Conservation (phyloP, 2,888 invertebrate genomes). For the Lasioglossum morio region DNA sequence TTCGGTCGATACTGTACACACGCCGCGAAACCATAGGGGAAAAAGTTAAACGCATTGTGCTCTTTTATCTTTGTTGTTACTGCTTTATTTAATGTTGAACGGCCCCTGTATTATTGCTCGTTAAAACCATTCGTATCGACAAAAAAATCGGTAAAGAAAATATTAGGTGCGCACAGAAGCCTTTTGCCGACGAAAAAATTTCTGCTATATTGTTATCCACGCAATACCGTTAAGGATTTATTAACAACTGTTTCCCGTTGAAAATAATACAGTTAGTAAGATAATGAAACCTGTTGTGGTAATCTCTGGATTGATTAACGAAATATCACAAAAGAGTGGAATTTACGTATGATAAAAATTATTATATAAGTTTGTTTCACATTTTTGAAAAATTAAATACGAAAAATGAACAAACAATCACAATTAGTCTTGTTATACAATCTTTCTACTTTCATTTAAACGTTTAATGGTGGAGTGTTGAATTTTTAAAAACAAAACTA, state of each 20-base stretch:
- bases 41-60: neutral
- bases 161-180: neutral
- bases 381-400: neutral
- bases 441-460: too few relatives aligned
- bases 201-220: neutral
- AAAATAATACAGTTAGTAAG: neutral
- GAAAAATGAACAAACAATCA: neutral
- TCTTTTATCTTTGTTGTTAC: neutral
- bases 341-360: neutral
- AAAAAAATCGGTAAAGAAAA: neutral
- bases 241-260: neutral
- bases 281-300: neutral
- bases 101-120: neutral
- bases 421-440: neutral
- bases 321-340: neutral
- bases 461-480: too few relatives aligned
- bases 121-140: neutral
- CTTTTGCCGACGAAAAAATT: neutral
- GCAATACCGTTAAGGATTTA: neutral
- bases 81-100: neutral
- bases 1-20: slow-evolving; percentile 1
- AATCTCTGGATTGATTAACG: neutral
- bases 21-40: neutral
- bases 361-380: neutral
- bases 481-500: too few relatives aligned